Conservation (phyloP, 2,113 vertebrate genomes). For the Megaceryle torquata region DNA sequence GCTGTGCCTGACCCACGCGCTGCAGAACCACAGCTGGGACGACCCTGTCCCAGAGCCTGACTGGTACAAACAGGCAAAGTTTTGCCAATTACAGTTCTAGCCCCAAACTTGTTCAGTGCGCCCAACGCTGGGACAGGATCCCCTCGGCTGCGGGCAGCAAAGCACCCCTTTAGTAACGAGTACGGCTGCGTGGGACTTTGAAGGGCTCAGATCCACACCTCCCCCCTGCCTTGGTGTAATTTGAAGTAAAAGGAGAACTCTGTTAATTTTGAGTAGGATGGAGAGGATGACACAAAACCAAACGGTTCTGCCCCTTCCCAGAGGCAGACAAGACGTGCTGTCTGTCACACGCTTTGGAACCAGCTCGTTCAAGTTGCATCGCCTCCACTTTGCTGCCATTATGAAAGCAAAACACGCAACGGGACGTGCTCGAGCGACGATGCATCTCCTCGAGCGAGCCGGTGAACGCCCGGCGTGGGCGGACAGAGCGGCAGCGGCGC, state of each 20-base stretch:
- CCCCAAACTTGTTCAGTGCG: accelerated
- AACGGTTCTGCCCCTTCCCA: not conserved
- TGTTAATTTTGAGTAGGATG: accelerated
- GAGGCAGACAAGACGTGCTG: not conserved
- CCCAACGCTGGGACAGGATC: not conserved
- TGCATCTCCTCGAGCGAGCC: not conserved
- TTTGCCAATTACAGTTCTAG: not conserved
- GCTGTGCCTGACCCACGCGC: not conserved
- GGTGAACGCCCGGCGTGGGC: not conserved
- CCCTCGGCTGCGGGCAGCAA: not conserved
- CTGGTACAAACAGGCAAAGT: accelerated
- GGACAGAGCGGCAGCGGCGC: no score
- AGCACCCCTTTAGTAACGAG: not conserved
- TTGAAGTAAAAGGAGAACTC: not conserved
- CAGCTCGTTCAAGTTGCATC: not conserved
- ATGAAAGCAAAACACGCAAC: not conserved
- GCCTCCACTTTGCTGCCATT: not conserved
- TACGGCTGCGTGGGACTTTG: accelerated
- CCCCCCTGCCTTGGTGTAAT: not conserved
- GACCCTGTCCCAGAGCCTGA: not conserved
- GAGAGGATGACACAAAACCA: not conserved
- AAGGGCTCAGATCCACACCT: not conserved
- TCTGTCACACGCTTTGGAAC: not conserved
- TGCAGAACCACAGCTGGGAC: not conserved
- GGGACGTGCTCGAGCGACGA: accelerated